Percentiles rank a stretch among this genome's conserved stretches.
Conservation (phyloP, 2,113 vertebrate genomes). For the Physeter macrocephalus region DNA sequence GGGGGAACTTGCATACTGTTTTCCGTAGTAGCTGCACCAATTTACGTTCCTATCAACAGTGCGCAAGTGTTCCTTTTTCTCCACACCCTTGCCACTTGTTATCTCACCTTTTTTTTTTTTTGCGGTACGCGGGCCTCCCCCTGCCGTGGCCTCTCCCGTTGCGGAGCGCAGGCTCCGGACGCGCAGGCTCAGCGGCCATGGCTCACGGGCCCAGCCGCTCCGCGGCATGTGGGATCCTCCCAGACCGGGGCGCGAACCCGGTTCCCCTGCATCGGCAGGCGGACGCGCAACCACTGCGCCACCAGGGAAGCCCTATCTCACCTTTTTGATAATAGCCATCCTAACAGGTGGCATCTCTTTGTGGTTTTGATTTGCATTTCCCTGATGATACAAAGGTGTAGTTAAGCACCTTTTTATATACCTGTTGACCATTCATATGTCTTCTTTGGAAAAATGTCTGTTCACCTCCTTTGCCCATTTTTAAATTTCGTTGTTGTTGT, state of each 20-base stretch:
- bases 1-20: background rate
- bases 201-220: no score
- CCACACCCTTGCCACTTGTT: background rate
- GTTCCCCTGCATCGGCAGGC: no score
- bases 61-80: background rate
- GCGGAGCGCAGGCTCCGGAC: no score
- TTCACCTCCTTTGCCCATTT: background rate
- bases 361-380: background rate
- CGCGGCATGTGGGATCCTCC: no score
- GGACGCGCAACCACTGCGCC: no score
- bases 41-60: background rate
- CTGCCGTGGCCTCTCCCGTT: no score
- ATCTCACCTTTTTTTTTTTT: background rate
- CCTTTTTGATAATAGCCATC: background rate
- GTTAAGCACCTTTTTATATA: background rate
- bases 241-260: no score
- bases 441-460: background rate
- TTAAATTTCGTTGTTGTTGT: rapidly evolving
- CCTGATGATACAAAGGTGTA: background rate
- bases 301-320: no score
- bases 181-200: no score
- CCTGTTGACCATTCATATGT: background rate
- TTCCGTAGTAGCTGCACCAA: background rate
- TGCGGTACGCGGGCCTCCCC: no score
- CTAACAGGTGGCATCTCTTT: background rate